Base-by-base conservation (phyloP, 1,140 invertebrate species). In the Drosophila suzukii region DNA sequence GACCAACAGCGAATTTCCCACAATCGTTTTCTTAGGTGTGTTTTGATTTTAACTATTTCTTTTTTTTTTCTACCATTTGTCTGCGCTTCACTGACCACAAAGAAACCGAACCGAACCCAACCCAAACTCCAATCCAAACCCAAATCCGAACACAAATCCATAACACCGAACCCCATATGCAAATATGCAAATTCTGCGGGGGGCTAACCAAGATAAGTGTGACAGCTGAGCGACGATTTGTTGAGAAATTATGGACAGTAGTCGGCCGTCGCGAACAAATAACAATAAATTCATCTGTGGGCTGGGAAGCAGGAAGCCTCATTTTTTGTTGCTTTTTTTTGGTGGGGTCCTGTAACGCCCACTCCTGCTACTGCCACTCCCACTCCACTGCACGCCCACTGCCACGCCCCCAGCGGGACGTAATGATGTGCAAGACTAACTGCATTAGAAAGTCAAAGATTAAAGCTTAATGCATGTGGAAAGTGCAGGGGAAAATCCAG, bases 211-310 rank as follows among this genome's bases (percentile, higher is more conserved):
- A 84, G 84, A 88, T 88, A 89, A 89, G 80, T 89, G 84, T 89
- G 84, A 88, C 84, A 88, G 84, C 84, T 89, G 80, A 88, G 85
- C 83, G 84, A 89, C 83, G 77, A 89, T 89, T 88, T 88, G 84
- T 84, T 89, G 80, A 81, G 79, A 88, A 88, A 88, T 88, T 88
- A 88, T 88, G 84, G 84, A 88, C 84, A 88, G 83, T 88, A 88
- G 83, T 86, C 79, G 84, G 46, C 47, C 55, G 82, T 75, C 70
- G 75, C 39, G 66, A 72, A 71, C 68, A 76, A 80, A 84, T 88
- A 88, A 82, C 83, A 86, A 76, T 76, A 76, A 76, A 76, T 76
- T 76, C 50, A 54, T 54, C 49, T 58, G 62, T 70, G 70, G 53
- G 53, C 39, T 56, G 70, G 49, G 39, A 75, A 75, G 53, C 54